Conservation (phyloP, 2,113 vertebrate genomes). For the Centrocercus urophasianus region DNA sequence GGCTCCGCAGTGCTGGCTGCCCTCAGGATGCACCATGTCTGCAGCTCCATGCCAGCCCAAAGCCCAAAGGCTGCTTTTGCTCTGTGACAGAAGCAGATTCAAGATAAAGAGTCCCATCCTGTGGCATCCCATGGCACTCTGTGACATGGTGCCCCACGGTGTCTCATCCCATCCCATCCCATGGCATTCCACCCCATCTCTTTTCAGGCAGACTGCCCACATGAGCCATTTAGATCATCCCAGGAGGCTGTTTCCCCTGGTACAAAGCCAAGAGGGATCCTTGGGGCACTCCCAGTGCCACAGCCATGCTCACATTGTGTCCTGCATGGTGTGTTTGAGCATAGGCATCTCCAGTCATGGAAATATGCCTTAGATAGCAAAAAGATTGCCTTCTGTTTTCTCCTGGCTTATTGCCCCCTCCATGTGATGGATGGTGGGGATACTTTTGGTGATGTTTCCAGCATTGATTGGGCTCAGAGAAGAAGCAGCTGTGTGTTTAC, state of each 20-base stretch:
- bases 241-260: not conserved
- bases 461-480: not conserved
- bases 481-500: fast-evolving
- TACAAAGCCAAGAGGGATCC: not conserved
- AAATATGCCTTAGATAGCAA: not conserved
- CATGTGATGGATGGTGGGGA: too few relatives aligned
- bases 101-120: not conserved
- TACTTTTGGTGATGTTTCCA: not conserved
- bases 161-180: not conserved
- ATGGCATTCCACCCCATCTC: not conserved
- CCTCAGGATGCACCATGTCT: not conserved
- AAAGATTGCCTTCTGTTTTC: not conserved
- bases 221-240: not conserved
- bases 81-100: not conserved
- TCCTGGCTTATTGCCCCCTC: not conserved
- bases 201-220: not conserved
- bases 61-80: not conserved
- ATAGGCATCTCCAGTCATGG: not conserved
- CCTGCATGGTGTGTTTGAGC: not conserved
- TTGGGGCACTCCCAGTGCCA: not conserved
- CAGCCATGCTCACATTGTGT: not conserved
- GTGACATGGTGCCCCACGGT: too few relatives aligned
- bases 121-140: too few relatives aligned
- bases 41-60: not conserved
- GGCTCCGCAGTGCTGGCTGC: not conserved